phyloP scores from a whole-genome alignment of 2,113 vertebrate genomes.

The Dasyurus viverrinus region DNA sequence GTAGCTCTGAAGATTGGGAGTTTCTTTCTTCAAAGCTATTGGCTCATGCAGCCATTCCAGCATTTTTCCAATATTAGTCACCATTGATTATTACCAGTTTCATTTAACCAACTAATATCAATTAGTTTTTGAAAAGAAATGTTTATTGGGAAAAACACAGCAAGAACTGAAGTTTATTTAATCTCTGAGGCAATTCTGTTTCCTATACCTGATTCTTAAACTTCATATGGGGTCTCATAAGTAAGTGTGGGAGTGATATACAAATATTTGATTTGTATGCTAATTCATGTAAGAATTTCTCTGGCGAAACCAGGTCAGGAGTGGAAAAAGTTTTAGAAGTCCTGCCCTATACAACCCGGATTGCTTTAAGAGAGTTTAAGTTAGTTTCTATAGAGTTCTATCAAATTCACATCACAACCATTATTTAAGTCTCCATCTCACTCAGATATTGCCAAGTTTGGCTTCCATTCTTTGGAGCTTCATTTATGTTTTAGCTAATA shows the following conservation, averaged over 20 bases:
- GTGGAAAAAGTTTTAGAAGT: no score
- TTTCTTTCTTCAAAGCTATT: background rate
- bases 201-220: background rate
- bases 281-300: no score
- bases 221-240: no score
- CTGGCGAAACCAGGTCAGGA: no score
- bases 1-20: background rate
- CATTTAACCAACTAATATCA: background rate
- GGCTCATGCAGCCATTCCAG: background rate
- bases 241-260: no score
- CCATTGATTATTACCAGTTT: background rate
- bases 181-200: background rate
- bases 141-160: background rate
- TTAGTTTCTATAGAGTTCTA: background rate
- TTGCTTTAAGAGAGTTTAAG: background rate
- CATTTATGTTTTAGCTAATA: background rate
- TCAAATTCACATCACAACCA: background rate
- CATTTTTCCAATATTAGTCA: background rate
- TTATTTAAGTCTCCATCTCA: background rate
- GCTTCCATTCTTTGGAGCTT: background rate
- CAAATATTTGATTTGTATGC: no score
- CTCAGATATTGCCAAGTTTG: background rate
- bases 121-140: background rate
- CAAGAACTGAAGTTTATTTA: background rate
- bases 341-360: background rate